Base-by-base conservation (phyloP, 2,113 vertebrate species). In the Atrichornis clamosus region DNA sequence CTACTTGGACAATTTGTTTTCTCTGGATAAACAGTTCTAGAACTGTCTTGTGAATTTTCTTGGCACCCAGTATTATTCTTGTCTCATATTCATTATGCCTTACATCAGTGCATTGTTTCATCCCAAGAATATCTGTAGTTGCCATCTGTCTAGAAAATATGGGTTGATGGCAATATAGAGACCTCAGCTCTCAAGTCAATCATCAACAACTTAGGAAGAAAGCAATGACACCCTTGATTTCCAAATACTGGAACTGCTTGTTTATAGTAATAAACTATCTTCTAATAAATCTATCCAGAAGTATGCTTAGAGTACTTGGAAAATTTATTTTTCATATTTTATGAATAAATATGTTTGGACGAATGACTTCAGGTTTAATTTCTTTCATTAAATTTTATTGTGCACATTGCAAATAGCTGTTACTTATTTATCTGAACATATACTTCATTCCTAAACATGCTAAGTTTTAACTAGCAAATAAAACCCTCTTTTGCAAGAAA, bases 71-170 rank as follows among this genome's bases (percentile, higher is more conserved):
- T 67, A 52, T 74, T 39, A 85, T 59, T 80, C 55, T 89, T 93
- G 70, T 94, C 91, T 84, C 39, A 77, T 80, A 70, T 49, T 83
- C 75, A 88, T 93, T 95, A 78, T 24, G 59, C 27, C 90, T 95
- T 93, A 69, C 59, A 94, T 94, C 90, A 83, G 58, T 83, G 52
- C 47, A 81, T 96, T 95, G 59, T 90, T 95, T 90, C 58, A 88
- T 59, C 87, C 59, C 85, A 84, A 67, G 79, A 93, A 74, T 95
- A 87, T 92, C 59, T 86, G 59, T 55, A 76, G 44, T 55, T 90
- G 42, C 93, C 90, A 90, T 96, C 95, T 94, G 75, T 81, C 82
- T 80, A 55, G 67, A 91, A 93, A 63, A 74, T 15, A 79, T 42
- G 59, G 60, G 52, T 84, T 90, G 79, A 74, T 67, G 68, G 82